These are phyloP conservation scores for Ursus arctos DNA, from an alignment of 2,113 vertebrate species.

Conservation along the genomic window DNA sequence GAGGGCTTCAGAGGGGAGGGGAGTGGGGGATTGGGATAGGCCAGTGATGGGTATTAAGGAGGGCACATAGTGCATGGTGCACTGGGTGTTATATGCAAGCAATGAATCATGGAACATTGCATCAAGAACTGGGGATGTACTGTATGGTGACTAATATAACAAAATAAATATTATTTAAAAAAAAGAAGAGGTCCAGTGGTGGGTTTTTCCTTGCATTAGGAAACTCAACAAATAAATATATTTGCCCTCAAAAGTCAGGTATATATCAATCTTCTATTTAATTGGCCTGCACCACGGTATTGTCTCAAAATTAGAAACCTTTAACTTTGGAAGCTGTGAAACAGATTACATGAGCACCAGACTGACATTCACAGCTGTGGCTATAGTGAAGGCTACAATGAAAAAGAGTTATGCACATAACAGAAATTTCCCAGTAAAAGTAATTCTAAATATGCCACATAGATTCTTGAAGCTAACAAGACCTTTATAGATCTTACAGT, in stretches of 20 bases:
- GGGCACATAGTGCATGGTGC: no score
- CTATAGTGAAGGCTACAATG: not conserved
- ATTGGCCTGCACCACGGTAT: not conserved
- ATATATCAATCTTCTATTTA: not conserved
- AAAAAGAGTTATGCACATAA: not conserved
- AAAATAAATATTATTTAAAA: no score
- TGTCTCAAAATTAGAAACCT: not conserved
- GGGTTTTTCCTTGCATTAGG: not conserved
- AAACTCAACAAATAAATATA: constrained; percentile 10
- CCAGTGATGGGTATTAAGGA: no score
- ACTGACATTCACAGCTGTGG: not conserved
- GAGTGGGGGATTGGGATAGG: no score
- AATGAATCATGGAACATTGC: no score
- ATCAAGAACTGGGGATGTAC: no score
- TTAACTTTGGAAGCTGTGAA: not conserved
- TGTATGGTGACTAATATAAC: no score
- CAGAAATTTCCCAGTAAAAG: not conserved
- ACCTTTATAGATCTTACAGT: not conserved
- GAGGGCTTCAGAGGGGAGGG: no score
- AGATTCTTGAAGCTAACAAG: not conserved
- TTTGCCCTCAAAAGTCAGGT: not conserved
- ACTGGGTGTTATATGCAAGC: no score
- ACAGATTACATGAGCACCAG: not conserved
- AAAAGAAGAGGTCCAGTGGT: not conserved
- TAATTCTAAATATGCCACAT: not conserved